Percentiles rank a stretch among this genome's conserved stretches.
Conservation (phyloP, 2,797 vertebrate genomes). For the Phalanger gymnotis region DNA sequence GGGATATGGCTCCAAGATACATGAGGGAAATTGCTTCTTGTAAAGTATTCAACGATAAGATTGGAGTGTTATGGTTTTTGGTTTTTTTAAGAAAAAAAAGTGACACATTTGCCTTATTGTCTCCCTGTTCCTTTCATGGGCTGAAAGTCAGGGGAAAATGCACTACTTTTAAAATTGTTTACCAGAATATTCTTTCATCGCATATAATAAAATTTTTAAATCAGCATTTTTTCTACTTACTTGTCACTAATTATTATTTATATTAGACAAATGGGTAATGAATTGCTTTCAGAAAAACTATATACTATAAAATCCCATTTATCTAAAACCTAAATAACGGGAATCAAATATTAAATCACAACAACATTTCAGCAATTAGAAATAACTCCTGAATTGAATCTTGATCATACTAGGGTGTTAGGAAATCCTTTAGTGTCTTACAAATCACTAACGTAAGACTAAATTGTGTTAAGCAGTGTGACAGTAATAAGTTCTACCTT, state of each 20-base stretch:
- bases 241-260: slow-evolving; percentile 44
- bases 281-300: background rate
- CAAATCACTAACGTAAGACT: slow-evolving; percentile 37
- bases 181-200: background rate
- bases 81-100: slow-evolving; percentile 19
- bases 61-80: slow-evolving; percentile 59
- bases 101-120: slow-evolving; percentile 47
- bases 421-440: slow-evolving; percentile 24
- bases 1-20: slow-evolving; percentile 34
- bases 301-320: background rate
- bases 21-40: slow-evolving; percentile 56
- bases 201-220: slow-evolving; percentile 31
- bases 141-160: background rate
- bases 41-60: slow-evolving; percentile 62
- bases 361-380: slow-evolving; percentile 4
- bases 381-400: slow-evolving; percentile 30
- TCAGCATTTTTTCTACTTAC: slow-evolving; percentile 37
- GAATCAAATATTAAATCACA: slow-evolving; percentile 49
- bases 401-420: slow-evolving; percentile 18
- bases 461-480: background rate
- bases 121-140: slow-evolving; percentile 14
- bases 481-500: background rate
- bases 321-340: slow-evolving; percentile 28
- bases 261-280: background rate
- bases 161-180: background rate